phyloP scores from a whole-genome alignment of 2,797 vertebrate genomes.

The Platalea minor region DNA sequence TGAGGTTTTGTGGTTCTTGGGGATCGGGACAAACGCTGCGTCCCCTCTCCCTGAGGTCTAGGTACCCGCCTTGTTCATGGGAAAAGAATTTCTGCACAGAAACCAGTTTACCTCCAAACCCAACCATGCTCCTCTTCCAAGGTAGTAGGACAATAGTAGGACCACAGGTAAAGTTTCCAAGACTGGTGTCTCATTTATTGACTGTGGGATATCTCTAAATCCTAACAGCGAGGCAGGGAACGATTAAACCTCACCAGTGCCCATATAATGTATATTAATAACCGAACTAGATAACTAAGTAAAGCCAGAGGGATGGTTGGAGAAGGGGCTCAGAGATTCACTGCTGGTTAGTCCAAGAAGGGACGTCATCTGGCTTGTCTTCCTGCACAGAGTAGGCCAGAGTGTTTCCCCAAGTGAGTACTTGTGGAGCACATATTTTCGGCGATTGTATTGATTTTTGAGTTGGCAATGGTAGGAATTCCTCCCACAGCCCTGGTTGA shows the following conservation, averaged over 20 bases:
- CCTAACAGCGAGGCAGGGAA: neutral
- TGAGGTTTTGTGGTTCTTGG: neutral
- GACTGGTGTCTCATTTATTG: neutral
- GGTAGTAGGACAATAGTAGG: neutral
- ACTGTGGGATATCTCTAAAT: neutral
- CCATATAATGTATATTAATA: neutral
- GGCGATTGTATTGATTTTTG: neutral
- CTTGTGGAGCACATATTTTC: neutral
- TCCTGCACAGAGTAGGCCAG: constrained; percentile 4
- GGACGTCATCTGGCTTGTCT: constrained; percentile 25
- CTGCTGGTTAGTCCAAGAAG: neutral
- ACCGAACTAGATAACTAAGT: neutral
- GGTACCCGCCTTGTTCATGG: neutral
- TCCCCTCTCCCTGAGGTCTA: neutral
- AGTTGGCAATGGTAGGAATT: constrained; percentile 17
- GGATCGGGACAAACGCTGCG: neutral
- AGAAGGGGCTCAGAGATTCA: neutral
- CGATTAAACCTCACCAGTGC: neutral
- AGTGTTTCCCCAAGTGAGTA: neutral
- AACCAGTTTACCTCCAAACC: neutral
- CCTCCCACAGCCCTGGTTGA: constrained; percentile 2
- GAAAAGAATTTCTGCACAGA: neutral
- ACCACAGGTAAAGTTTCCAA: neutral
- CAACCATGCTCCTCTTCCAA: neutral
- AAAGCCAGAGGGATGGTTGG: neutral